These are phyloP conservation scores for Euleptes europaea DNA, from an alignment of 2,113 vertebrate species.

Conservation along the genomic window DNA sequence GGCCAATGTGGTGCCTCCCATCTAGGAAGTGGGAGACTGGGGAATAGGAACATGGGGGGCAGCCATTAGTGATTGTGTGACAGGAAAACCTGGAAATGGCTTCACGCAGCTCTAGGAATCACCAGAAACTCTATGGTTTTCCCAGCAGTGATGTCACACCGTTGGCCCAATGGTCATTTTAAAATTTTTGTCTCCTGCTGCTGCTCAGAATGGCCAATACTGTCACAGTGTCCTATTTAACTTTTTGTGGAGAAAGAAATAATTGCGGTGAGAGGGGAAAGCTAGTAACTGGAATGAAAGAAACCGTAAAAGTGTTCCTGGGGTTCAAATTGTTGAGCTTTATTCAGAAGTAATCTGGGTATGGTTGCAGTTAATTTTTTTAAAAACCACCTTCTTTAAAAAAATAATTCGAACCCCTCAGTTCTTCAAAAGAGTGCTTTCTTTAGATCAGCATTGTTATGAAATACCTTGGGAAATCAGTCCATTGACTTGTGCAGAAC, in stretches of 20 bases:
- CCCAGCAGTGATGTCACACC: too few species aligned
- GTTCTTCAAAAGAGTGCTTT: background rate
- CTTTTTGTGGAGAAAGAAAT: background rate
- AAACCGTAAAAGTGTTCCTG: background rate
- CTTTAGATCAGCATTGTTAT: background rate
- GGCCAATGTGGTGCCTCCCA: too few species aligned
- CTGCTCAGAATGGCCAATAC: background rate
- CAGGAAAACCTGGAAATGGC: too few species aligned
- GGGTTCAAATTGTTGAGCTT: background rate
- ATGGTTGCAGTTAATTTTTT: background rate
- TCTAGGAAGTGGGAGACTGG: too few species aligned
- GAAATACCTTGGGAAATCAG: background rate
- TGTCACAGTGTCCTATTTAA: background rate
- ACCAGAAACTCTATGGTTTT: too few species aligned
- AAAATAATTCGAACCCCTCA: background rate
- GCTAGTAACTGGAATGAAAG: background rate
- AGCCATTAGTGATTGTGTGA: too few species aligned
- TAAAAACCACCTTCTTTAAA: background rate
- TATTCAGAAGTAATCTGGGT: constrained; percentile 1
- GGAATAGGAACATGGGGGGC: too few species aligned
- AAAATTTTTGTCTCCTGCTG: too few species aligned
- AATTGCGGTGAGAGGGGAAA: background rate
- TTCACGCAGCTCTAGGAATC: too few species aligned
- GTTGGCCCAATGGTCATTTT: too few species aligned
- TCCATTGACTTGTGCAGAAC: background rate